Base-by-base conservation (phyloP, 1,140 invertebrate species). In the Drosophila insularis region DNA sequence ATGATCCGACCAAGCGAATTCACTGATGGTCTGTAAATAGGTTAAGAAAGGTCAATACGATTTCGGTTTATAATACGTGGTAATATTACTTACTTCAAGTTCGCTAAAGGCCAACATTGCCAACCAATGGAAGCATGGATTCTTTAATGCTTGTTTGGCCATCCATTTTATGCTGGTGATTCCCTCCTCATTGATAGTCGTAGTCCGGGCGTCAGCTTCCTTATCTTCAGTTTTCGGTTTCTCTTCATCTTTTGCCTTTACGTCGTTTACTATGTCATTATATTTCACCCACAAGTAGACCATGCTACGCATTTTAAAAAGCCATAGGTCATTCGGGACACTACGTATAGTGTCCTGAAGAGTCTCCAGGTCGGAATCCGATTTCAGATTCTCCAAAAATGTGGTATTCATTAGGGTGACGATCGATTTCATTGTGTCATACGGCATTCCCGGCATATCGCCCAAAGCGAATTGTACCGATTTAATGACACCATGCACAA, bases 41-140 rank as follows among this genome's bases (percentile, higher is more conserved):
- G 32, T 13, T 0, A 5, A 37, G 0, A 6, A 31, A 23, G n/a
- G n/a, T 19, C 14, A 35, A 40, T 21, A 10, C 2, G 7, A 39
- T 14, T 13, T 37, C 0, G 37, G 17, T 13, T 23, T 39, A n/a
- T 10, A 8, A 1, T 1, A 5, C 11, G 2, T 37, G 14, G 10
- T 13, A 32, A 10, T 2, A 6, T 23, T 63, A 59, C 71, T 35
- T 19, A 89, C 82, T 68, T 84, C 66, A 2, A 87, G 54, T 35
- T 87, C 82, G 0, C 80, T 73, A 17, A 72, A 74, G 6, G 82
- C 82, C 84, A 89, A 80, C 67, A 84, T 87, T 65, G 84, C 76
- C 17, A 84, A 40, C 85, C 85, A 87, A 54, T 87, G 82, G 67
- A 87, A 87, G 13, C 68, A 23, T 0, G 82, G 79, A 55, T 71